Evolutionary conservation across 2,113 vertebrate species (phyloP), one percentile per base, ranked within the genome.

Genomic region (Chinchilla lanigera): DNA sequence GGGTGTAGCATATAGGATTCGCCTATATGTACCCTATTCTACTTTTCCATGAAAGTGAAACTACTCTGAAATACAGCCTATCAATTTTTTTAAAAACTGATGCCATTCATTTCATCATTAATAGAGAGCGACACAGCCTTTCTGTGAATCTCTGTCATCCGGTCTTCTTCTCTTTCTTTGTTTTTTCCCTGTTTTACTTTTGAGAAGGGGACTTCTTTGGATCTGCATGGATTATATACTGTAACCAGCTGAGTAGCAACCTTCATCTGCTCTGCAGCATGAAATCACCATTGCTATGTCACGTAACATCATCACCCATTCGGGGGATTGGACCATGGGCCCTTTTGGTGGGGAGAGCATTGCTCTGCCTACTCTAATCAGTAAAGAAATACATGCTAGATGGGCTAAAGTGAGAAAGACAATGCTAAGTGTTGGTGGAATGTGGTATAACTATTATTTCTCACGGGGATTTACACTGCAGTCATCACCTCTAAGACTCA

Each of bases 171-270:
- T 54, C 44, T 24, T 7, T 33, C 83, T 50, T 2, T 65, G 17
- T 33, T 41, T 35, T 50, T 38, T 65, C 5, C 30, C 28, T 63
- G 30, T 63, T 47, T 22, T 5, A 10, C 12, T 38, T n/a, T 52
- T 17, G 13, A 24, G 17, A 19, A 35, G 26, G 16, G 75, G 44
- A 6, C 47, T 30, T 30, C 1, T 8, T 1, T 10, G 30, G 47
- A 7, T 28, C 75, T 17, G 50, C 3, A 1, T 9, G 16, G 7
- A 52, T 10, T 3, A 17, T 6, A 4, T n/a, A n/a, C n/a, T n/a
- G n/a, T n/a, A n/a, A n/a, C n/a, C n/a, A 33, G 13, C 44, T 17
- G 41, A 35, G 47, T 19, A 30, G 30, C 38, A 28, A 22, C 22
- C 14, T 9, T 20, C 38, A 5, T 38, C 33, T 54, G 22, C 35